Evolutionary conservation across 2,113 vertebrate species (phyloP).

Genomic region (Ageneiosus marmoratus): DNA sequence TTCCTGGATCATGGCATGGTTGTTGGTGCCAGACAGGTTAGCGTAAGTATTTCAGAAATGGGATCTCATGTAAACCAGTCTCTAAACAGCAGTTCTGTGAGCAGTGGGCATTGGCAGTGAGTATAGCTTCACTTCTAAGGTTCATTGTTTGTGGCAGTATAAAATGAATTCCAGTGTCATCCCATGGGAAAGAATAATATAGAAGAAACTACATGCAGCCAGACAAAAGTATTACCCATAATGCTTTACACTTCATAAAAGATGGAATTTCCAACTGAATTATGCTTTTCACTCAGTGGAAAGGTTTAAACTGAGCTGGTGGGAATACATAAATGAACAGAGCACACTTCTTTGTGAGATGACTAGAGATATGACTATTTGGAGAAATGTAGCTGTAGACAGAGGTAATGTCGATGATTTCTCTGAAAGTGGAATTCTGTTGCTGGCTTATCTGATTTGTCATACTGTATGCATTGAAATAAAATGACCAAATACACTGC

Average conservation of each 20-base stretch:
- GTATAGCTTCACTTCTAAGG: neutral
- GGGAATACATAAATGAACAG: conserved; percentile 37
- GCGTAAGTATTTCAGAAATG: too few species aligned
- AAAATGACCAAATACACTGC: neutral
- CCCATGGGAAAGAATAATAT: neutral
- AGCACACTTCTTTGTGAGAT: conserved; percentile 15
- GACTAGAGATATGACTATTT: conserved; percentile 19
- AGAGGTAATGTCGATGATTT: neutral
- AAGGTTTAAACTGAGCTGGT: neutral
- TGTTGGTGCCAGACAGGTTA: too few species aligned
- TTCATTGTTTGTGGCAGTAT: neutral
- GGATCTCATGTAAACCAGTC: too few species aligned
- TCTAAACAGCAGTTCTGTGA: too few species aligned
- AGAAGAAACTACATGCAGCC: neutral
- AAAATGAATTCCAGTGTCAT: neutral
- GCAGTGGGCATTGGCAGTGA: too few species aligned
- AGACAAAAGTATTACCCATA: neutral
- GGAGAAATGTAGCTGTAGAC: neutral
- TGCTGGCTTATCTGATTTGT: neutral
- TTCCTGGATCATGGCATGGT: too few species aligned
- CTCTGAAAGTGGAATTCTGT: neutral
- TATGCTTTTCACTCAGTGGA: conserved; percentile 9
- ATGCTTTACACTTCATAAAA: neutral
- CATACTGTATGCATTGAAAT: too few species aligned
- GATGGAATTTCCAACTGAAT: neutral